Conservation (phyloP, 1,140 invertebrate species). For the Charaxes varanes region DNA sequence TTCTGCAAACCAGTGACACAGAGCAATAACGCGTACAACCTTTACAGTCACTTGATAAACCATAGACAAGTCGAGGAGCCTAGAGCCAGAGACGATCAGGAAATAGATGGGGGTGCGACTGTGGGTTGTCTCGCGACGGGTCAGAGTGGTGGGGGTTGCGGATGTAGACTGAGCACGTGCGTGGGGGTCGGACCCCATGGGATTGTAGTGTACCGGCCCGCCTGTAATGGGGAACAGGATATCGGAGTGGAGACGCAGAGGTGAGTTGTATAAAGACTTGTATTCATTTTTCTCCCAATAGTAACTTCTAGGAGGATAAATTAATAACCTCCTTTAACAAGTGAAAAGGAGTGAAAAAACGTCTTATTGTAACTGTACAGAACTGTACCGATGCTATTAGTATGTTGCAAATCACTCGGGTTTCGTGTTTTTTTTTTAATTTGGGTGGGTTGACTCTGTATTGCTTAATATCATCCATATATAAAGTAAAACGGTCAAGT, state of each 20-base stretch:
- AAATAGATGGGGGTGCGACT: conserved; percentile 67
- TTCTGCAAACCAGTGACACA: conserved; percentile 77
- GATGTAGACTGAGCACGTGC: conserved; percentile 65
- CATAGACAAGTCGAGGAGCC: conserved; percentile 58
- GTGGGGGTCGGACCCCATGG: conserved; percentile 89
- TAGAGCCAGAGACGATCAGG: conserved; percentile 56
- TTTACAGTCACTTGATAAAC: conserved; percentile 68
- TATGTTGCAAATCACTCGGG: too few relatives aligned
- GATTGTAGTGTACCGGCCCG: conserved; percentile 80
- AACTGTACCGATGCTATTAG: too few relatives aligned
- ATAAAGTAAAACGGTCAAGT: too few relatives aligned
- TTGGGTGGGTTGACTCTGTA: too few relatives aligned
- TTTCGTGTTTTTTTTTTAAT: too few relatives aligned
- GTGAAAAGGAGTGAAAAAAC: too few relatives aligned
- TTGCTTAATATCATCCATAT: too few relatives aligned
- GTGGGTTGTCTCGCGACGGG: conserved; percentile 64
- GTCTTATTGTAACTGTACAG: too few relatives aligned
- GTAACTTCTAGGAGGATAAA: too few relatives aligned
- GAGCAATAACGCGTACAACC: conserved; percentile 59
- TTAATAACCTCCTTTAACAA: too few relatives aligned
- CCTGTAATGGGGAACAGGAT: conserved; percentile 73
- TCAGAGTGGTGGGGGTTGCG: conserved; percentile 57
- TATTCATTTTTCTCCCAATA: too few relatives aligned
- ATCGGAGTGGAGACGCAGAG: conserved; percentile 77
- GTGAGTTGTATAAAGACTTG: conserved; percentile 52